These are phyloP conservation scores for Adrianichthys oophorus DNA, from an alignment of 2,797 vertebrate species.

Conservation along the genomic window DNA sequence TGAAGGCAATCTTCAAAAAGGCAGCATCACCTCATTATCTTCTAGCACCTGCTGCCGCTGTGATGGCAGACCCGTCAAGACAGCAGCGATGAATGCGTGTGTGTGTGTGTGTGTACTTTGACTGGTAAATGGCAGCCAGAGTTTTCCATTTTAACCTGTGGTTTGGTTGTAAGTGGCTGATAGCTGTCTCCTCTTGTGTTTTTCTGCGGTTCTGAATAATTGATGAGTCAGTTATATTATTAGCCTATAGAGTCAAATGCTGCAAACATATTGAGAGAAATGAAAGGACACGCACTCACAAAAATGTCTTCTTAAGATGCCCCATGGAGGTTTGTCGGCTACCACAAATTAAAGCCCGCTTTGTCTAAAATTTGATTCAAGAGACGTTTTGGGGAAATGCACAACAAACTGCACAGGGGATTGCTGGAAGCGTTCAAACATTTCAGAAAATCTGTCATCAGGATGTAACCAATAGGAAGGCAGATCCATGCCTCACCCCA, in stretches of 20 bases:
- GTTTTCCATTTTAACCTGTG: conserved; percentile 59
- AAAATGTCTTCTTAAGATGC: conserved; percentile 27
- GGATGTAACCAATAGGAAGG: conserved; percentile 9
- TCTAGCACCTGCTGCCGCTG: conserved; percentile 48
- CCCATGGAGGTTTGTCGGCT: conserved; percentile 14
- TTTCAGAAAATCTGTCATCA: conserved; percentile 26
- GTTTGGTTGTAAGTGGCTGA: conserved; percentile 52
- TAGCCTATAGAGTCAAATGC: conserved; percentile 64
- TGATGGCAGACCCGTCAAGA: conserved; percentile 19
- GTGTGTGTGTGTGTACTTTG: conserved; percentile 20
- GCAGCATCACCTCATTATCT: conserved; percentile 61
- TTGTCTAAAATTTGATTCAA: conserved; percentile 32
- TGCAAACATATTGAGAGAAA: conserved; percentile 52
- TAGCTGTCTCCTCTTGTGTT: conserved; percentile 60
- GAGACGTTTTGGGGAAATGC: conserved; percentile 26
- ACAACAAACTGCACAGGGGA: conserved; percentile 24
- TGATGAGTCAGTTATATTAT: conserved; percentile 77
- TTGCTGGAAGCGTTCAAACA: conserved; percentile 23
- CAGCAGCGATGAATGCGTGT: conserved; percentile 7
- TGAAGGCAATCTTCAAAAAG: conserved; percentile 45
- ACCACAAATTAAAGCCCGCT: conserved; percentile 20
- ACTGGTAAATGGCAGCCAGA: conserved; percentile 65
- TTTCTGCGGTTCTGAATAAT: conserved; percentile 74
- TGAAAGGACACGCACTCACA: conserved; percentile 12
- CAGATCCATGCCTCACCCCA: conserved; percentile 76